Base-by-base conservation (phyloP, 2,888 invertebrate species). In the Drosophila hamatofila region DNA sequence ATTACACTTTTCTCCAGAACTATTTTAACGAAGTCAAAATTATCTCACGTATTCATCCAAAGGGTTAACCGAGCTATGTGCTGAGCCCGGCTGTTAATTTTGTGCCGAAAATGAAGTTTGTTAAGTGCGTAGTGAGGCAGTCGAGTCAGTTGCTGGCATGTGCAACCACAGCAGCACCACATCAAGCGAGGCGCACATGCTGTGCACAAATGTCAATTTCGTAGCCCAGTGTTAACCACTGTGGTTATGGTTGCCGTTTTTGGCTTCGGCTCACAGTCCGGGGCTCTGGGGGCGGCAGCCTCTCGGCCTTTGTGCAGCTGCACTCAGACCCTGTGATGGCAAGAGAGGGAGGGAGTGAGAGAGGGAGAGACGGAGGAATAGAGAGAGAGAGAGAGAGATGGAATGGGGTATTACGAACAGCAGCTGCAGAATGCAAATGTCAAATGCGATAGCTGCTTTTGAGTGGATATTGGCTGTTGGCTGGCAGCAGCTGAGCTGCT, bases 391-490 rank as follows among this genome's bases (percentile, higher is more conserved):
- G 41, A 8, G 18, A 9, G 41, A 16, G 14, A 35, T 4, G 14
- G 12, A 12, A 12, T 12, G 33, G 5, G 2, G 9, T n/a, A n/a
- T n/a, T n/a, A n/a, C n/a, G 9, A 5, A 18, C n/a, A 4, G 44
- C 35, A 37, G 37, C n/a, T 11, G 49, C n/a, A 9, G 52, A 54
- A 70, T 76, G 73, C 68, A 71, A 80, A 83, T 83, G 75, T 69
- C 78, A 83, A 68, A 67, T 62, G 62, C 51, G 58, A 49, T 49
- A 23, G 64, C 27, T 44, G 44, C 44, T 18, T 54, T 64, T 65
- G 30, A 55, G 21, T 51, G 23, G 35, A 41, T 62, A 46, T 41
- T 60, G 58, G 68, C 41, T 54, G 54, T 9, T 54, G 52, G 52
- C 37, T 54, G 54, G 3, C 23, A 14, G 37, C 9, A 14, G 37